Percentiles rank a stretch among this genome's conserved stretches.
phyloP scores from a whole-genome alignment of 2,797 vertebrate species.

The Bryconaethiops microstoma region DNA sequence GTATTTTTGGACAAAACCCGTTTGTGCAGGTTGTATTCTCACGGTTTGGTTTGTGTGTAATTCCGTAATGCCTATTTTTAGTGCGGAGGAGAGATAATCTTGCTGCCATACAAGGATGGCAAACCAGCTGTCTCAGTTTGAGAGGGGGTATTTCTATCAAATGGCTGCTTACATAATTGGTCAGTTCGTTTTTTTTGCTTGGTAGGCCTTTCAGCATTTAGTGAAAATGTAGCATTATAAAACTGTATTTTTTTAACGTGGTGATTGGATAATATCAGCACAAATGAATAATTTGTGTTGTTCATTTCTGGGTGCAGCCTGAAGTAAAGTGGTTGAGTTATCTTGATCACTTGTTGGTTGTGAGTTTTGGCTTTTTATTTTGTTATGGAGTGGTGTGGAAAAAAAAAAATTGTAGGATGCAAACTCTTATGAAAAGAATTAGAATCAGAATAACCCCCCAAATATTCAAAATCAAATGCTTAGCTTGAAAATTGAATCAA shows the following conservation, averaged over 20 bases:
- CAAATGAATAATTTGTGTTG: no score
- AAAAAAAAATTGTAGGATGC: no score
- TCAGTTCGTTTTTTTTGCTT: neutral
- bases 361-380: no score
- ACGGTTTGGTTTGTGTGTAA: neutral
- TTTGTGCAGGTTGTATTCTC: neutral
- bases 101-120: conserved; percentile 62
- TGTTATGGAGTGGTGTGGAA: no score
- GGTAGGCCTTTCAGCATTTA: neutral
- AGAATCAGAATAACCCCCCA: no score
- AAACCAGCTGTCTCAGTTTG: conserved; percentile 28
- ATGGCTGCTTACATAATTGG: conserved; percentile 22
- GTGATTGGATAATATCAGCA: no score
- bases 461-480: no score
- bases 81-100: conserved; percentile 58
- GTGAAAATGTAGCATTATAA: neutral
- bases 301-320: no score
- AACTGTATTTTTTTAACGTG: neutral
- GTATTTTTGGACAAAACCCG: neutral
- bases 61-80: conserved; percentile 72
- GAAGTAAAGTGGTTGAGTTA: no score
- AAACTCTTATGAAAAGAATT: no score
- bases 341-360: no score
- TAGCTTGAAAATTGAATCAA: no score
- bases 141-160: conserved; percentile 20